Evolutionary conservation across 2,888 invertebrate genomes (phyloP).

Genomic region (Drosophila rubida): DNA sequence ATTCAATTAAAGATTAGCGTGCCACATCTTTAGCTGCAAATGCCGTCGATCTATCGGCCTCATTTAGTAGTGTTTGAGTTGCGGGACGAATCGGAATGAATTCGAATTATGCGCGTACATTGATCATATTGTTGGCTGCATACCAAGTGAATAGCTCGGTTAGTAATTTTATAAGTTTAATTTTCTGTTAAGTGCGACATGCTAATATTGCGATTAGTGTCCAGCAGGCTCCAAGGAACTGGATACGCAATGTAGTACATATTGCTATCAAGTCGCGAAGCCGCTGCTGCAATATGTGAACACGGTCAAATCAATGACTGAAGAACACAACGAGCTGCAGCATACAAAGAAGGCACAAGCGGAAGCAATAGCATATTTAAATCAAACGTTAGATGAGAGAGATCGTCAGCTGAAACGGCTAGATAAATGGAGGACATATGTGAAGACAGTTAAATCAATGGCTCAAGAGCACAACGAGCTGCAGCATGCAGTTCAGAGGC

Average conservation of each 20-base stretch:
- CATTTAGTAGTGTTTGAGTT: too few species aligned
- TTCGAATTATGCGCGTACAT: background rate
- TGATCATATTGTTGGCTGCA: background rate
- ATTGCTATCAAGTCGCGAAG: conserved; percentile 12
- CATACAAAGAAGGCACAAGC: background rate
- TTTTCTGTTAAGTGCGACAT: background rate
- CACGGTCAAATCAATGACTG: background rate
- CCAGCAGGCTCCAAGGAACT: too few species aligned
- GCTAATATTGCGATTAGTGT: background rate
- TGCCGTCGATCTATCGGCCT: too few species aligned
- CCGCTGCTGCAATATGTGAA: conserved; percentile 2
- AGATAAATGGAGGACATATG: too few species aligned
- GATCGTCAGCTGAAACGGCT: too few species aligned
- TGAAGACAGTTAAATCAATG: too few species aligned
- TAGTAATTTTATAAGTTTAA: background rate
- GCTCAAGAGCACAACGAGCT: too few species aligned
- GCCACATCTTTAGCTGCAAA: too few species aligned
- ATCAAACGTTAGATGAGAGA: too few species aligned
- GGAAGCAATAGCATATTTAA: background rate
- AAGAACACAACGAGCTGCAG: background rate
- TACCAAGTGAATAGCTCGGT: conserved; percentile 6
- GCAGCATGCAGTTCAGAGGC: too few species aligned
- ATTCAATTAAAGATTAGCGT: too few species aligned
- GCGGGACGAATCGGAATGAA: background rate
- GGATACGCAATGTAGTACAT: too few species aligned